These are phyloP conservation scores for Andrena hattorfiana DNA, from an alignment of 2,888 invertebrate genomes.

Conservation along the genomic window DNA sequence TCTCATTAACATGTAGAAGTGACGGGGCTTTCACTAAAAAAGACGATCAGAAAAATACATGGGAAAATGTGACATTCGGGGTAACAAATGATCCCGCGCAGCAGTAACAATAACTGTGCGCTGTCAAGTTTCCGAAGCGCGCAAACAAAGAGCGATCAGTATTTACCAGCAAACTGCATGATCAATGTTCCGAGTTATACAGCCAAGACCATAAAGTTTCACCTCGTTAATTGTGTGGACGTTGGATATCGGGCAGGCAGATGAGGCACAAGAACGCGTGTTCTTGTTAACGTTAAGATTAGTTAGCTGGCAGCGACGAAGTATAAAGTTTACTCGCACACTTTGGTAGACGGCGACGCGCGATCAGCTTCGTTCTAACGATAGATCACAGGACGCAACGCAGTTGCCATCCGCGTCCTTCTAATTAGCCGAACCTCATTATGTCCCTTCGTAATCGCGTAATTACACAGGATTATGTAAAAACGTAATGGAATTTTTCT, in stretches of 20 bases:
- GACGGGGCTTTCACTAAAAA: no score
- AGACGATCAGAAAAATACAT: no score
- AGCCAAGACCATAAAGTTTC: constrained; percentile 39
- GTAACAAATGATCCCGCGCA: neutral
- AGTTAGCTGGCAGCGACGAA: constrained; percentile 44
- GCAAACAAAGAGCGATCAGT: constrained; percentile 45
- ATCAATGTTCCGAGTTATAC: constrained; percentile 50
- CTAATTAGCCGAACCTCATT: constrained; percentile 31
- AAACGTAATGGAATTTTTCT: constrained; percentile 17
- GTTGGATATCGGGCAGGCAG: constrained; percentile 13
- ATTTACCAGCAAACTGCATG: constrained; percentile 41
- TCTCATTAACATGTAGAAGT: no score
- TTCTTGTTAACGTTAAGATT: constrained; percentile 63
- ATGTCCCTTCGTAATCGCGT: neutral
- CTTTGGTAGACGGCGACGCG: constrained; percentile 38
- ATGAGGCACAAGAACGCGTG: constrained; percentile 54
- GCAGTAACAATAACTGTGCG: neutral
- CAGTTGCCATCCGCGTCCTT: neutral
- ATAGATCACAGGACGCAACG: constrained; percentile 29
- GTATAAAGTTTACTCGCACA: constrained; percentile 53
- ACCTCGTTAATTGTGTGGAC: constrained; percentile 46
- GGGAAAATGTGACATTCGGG: neutral
- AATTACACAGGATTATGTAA: constrained; percentile 6
- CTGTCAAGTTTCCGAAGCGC: neutral
- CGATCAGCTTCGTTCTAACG: constrained; percentile 35